Evolutionary conservation across 2,113 vertebrate species (phyloP).

Genomic region (Sapajus apella): DNA sequence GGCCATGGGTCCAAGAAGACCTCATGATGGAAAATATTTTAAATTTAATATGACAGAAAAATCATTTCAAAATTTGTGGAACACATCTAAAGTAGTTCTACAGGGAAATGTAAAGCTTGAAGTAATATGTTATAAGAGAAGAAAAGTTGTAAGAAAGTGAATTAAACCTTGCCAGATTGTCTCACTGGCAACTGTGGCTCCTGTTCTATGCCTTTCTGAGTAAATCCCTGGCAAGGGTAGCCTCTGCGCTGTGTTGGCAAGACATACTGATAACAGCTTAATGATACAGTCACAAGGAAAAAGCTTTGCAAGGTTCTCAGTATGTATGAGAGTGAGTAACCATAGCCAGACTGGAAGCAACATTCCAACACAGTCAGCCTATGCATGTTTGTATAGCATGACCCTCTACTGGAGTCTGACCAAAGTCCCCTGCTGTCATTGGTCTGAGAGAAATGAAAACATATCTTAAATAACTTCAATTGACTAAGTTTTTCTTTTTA

Average conservation of each 20-base stretch:
- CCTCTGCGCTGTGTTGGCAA: neutral
- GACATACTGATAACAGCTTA: neutral
- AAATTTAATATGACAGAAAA: neutral
- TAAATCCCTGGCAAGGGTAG: neutral
- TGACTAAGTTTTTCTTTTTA: neutral
- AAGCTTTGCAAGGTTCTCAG: neutral
- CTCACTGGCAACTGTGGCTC: neutral
- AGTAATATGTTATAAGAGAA: neutral
- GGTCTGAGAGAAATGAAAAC: neutral
- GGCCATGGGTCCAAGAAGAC: neutral
- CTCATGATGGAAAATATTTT: neutral
- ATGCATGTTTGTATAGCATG: neutral
- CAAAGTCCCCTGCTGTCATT: neutral
- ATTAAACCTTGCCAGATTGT: neutral
- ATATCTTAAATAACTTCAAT: neutral
- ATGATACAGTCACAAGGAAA: neutral
- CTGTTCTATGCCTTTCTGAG: neutral
- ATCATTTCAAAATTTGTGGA: neutral
- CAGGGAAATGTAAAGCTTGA: neutral
- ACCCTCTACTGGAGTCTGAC: neutral
- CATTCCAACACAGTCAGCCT: neutral
- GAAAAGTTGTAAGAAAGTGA: too few relatives aligned
- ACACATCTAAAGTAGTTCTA: too few relatives aligned
- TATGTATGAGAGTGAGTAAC: neutral
- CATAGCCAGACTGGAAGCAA: neutral